Percentiles rank a stretch among this genome's conserved stretches.
These are phyloP conservation scores for Orchesella flavescens DNA, from an alignment of 2,888 invertebrate species.

Conservation along the genomic window DNA sequence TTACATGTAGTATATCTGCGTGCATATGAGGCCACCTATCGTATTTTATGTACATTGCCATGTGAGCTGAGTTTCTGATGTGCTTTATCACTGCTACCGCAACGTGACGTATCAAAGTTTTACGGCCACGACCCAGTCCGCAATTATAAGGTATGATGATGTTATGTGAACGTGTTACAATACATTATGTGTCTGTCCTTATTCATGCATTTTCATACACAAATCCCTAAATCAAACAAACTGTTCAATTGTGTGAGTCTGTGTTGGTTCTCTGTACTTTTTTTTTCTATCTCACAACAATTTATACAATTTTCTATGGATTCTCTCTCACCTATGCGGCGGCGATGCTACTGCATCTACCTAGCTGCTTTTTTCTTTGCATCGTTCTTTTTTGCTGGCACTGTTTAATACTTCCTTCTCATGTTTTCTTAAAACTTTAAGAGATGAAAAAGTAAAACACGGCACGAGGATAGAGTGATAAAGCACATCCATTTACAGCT, in stretches of 20 bases:
- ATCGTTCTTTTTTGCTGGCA: background rate
- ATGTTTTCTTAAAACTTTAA: background rate
- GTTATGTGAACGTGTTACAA: no score
- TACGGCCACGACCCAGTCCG: no score
- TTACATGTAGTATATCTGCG: no score
- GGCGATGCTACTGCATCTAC: background rate
- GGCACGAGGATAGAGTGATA: constrained; percentile 19
- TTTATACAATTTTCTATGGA: constrained; percentile 11
- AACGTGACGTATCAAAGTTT: no score
- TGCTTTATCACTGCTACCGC: no score
- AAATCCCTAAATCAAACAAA: background rate
- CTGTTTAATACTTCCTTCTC: constrained; percentile 20
- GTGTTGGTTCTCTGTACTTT: no score
- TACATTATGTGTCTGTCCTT: background rate
- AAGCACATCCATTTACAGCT: background rate
- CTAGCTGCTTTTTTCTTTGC: background rate
- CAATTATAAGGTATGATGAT: no score
- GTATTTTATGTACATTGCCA: no score
- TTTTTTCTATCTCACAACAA: background rate
- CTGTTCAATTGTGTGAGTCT: no score
- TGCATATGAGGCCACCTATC: no score
- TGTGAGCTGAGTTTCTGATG: no score
- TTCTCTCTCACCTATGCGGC: background rate
- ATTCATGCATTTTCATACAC: background rate
- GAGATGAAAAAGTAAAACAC: background rate